Conservation (phyloP, 2,888 invertebrate species). For the Erannis defoliaria region DNA sequence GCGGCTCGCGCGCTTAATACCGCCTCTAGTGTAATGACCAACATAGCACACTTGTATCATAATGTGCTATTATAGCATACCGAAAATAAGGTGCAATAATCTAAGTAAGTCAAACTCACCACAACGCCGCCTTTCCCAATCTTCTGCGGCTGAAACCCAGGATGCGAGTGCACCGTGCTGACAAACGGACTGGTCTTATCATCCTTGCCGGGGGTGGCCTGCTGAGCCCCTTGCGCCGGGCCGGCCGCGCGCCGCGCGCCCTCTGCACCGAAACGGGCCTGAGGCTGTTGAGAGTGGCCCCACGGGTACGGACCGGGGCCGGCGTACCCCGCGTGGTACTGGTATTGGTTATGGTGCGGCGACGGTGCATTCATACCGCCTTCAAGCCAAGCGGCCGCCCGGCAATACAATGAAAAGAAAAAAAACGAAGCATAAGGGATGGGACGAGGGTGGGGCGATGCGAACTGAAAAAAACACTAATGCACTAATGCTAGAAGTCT, state of each 20-base stretch:
- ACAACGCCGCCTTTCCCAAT: slow-evolving; percentile 91
- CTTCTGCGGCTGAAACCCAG: slow-evolving; percentile 97
- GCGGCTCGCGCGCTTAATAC: too few species aligned
- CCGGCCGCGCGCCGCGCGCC: slow-evolving; percentile 72
- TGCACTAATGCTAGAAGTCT: slow-evolving; percentile 46
- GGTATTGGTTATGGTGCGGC: slow-evolving; percentile 84
- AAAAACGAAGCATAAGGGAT: slow-evolving; percentile 83
- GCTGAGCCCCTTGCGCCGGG: slow-evolving; percentile 49
- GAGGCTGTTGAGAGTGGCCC: slow-evolving; percentile 67
- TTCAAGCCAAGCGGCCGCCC: slow-evolving; percentile 85
- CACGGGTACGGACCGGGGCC: slow-evolving; percentile 66
- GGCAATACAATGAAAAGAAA: slow-evolving; percentile 86
- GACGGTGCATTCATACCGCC: slow-evolving; percentile 87
- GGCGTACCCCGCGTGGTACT: slow-evolving; percentile 85
- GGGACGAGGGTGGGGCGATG: slow-evolving; percentile 69
- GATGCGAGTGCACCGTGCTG: slow-evolving; percentile 95
- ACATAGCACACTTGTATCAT: too few species aligned
- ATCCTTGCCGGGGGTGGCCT: slow-evolving; percentile 76
- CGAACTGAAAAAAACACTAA: slow-evolving; percentile 72
- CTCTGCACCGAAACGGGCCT: slow-evolving; percentile 84
- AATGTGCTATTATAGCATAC: too few species aligned
- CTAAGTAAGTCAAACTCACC: too few species aligned
- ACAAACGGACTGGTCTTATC: slow-evolving; percentile 94
- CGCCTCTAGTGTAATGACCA: too few species aligned
- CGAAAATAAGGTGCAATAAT: not conserved